Conservation (phyloP, 1,140 invertebrate genomes). For the Chrysomallon squamiferum region DNA sequence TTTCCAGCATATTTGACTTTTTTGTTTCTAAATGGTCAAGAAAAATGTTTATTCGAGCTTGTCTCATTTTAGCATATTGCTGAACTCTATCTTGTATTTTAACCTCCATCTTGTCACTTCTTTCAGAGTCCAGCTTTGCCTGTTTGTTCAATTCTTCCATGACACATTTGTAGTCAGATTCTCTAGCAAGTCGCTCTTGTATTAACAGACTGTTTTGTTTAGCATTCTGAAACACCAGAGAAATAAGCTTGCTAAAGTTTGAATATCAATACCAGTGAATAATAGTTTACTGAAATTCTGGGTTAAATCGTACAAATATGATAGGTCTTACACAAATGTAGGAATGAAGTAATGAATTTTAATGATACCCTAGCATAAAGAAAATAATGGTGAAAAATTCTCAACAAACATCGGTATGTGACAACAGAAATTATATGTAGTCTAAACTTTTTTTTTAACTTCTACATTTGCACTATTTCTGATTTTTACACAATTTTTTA, state of each 20-base stretch:
- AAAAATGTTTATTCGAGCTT: constrained; percentile 41
- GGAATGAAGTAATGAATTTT: not conserved
- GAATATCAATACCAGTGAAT: not conserved
- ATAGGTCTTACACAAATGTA: not conserved
- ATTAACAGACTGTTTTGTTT: constrained; percentile 35
- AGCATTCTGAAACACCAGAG: constrained; percentile 36
- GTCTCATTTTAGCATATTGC: constrained; percentile 30
- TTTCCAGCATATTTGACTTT: constrained; percentile 31
- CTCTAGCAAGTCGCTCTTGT: constrained; percentile 31
- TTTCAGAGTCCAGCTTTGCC: not conserved
- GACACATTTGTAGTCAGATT: constrained; percentile 40
- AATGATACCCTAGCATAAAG: not conserved
- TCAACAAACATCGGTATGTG: not conserved
- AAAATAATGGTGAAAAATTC: not conserved
- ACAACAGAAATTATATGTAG: too few relatives aligned
- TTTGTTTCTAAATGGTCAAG: constrained; percentile 35
- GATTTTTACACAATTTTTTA: too few relatives aligned
- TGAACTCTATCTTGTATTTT: constrained; percentile 20
- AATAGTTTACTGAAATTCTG: not conserved
- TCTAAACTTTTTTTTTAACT: too few relatives aligned
- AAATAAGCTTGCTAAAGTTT: not conserved
- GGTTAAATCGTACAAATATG: not conserved
- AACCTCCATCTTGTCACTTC: not conserved
- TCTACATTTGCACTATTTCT: too few relatives aligned
- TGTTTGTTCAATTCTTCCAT: constrained; percentile 12